A percentile compares a stretch with the other conserved stretches of the same genome.
Evolutionary conservation across 2,888 invertebrate genomes (phyloP).

Genomic region (Phoenoteleia sp.): DNA sequence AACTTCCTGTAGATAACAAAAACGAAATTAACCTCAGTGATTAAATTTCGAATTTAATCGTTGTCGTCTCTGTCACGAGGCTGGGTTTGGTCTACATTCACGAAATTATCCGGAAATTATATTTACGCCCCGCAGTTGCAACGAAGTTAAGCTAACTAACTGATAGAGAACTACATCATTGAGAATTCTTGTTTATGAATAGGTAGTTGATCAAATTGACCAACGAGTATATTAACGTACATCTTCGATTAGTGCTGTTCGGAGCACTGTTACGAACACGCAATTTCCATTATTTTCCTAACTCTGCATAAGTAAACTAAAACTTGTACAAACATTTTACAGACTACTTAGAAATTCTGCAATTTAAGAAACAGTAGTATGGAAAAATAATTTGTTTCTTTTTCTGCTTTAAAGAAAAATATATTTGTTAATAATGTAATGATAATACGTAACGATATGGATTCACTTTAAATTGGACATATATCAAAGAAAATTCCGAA

Average conservation of each 20-base stretch:
- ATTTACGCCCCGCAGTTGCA: slow-evolving; percentile 43
- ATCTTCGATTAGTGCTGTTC: slow-evolving; percentile 46
- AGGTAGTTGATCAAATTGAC: slow-evolving; percentile 60
- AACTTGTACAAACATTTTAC: no score
- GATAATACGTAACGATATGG: no score
- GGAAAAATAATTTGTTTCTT: no score
- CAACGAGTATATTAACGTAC: slow-evolving; percentile 40
- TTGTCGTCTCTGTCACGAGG: not conserved
- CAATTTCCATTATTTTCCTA: slow-evolving; percentile 1
- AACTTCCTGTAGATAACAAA: not conserved
- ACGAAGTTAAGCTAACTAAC: slow-evolving; percentile 62
- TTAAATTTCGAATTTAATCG: slow-evolving; percentile 41
- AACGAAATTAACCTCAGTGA: not conserved
- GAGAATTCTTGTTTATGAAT: slow-evolving; percentile 62
- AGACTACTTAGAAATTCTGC: no score
- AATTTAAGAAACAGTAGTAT: no score
- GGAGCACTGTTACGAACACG: slow-evolving; percentile 26
- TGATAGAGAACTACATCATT: slow-evolving; percentile 57
- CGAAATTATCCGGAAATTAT: slow-evolving; percentile 57
- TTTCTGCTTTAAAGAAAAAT: no score
- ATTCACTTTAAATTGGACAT: no score
- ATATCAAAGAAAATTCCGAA: no score
- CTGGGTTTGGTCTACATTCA: slow-evolving; percentile 31
- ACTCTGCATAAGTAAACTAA: not conserved
- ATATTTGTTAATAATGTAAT: no score